Percentiles rank a stretch among this genome's conserved stretches.
Conservation (phyloP, 2,888 invertebrate species). For the Limnephilus lunatus region DNA sequence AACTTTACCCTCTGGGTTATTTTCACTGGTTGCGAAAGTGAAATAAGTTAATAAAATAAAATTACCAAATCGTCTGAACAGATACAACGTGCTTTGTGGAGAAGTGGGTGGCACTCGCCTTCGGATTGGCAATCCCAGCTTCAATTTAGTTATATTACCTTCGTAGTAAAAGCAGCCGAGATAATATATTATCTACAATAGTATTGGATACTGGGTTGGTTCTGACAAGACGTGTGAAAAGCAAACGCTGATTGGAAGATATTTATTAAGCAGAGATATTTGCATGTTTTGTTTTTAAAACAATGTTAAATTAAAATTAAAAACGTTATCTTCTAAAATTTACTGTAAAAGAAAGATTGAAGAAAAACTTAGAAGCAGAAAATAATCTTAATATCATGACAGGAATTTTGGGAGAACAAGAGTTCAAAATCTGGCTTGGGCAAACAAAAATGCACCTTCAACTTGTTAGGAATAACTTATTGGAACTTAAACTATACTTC, state of each 20-base stretch:
- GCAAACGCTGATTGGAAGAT: not conserved
- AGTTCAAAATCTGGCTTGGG: not conserved
- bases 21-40: not conserved
- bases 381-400: not conserved
- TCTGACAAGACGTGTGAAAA: not conserved
- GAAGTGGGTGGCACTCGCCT: not conserved
- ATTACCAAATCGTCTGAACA: slow-evolving; percentile 2
- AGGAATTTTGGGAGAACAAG: not conserved
- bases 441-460: not conserved
- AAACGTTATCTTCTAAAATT: not conserved
- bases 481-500: too few relatives aligned
- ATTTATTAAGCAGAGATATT: not conserved
- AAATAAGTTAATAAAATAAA: not conserved
- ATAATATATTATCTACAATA: not conserved
- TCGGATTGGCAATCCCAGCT: not conserved
- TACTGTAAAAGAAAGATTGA: not conserved
- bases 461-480: too few relatives aligned
- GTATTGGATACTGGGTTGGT: not conserved
- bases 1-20: slow-evolving; percentile 12
- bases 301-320: not conserved
- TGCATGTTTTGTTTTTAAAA: too few relatives aligned
- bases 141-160: not conserved
- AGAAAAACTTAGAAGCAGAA: not conserved
- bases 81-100: not conserved
- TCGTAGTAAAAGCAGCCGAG: not conserved